Base-by-base conservation (phyloP, 2,113 vertebrate genomes). In the Calyptomena viridis region DNA sequence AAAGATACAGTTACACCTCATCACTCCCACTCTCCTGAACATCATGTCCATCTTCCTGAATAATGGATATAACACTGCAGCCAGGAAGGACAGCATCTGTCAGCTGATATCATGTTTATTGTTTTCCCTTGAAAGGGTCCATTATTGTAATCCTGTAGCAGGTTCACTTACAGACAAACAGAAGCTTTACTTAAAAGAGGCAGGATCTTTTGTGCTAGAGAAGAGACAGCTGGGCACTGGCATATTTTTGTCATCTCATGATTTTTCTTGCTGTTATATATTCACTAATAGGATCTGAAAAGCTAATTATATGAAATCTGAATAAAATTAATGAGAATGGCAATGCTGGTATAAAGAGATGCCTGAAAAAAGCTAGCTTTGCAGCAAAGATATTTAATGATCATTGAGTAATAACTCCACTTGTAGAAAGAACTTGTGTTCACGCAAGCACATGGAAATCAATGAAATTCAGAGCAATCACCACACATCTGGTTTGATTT, bases 41-140 rank as follows among this genome's bases (percentile, higher is more conserved):
- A 95, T 88, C 71, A 6, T n/a, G 82, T 93, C 93, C 73, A 74
- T 44, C 94, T 73, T 80, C 83, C 44, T 96, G 23, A 96, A 97
- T 96, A 97, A 97, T 95, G 72, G 92, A 96, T 94, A 80, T 27
- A 93, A 90, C 82, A 90, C 63, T 17, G 39, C 87, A 93, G 87
- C 47, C 78, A 71, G 84, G 67, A 91, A 94, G 94, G 93, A 85
- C 84, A 76, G 90, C 91, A 93, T 91, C 93, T 95, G 95, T 80
- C 90, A 97, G 87, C 72, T 0, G 78, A 96, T 90, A 93, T 75
- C 72, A 0, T 80, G 89, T 85, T 95, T 83, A 95, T 96, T 96
- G 82, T 95, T 80, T 95, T 94, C 84, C 40, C 50, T 77, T 94
- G 46, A 94, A 95, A 95, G 91, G 62, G 55, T 12, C 90, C 72